A percentile compares a stretch with the other conserved stretches of the same genome.
These are phyloP conservation scores for Spondyliosoma cantharus DNA, from an alignment of 2,797 vertebrate species.

Conservation along the genomic window DNA sequence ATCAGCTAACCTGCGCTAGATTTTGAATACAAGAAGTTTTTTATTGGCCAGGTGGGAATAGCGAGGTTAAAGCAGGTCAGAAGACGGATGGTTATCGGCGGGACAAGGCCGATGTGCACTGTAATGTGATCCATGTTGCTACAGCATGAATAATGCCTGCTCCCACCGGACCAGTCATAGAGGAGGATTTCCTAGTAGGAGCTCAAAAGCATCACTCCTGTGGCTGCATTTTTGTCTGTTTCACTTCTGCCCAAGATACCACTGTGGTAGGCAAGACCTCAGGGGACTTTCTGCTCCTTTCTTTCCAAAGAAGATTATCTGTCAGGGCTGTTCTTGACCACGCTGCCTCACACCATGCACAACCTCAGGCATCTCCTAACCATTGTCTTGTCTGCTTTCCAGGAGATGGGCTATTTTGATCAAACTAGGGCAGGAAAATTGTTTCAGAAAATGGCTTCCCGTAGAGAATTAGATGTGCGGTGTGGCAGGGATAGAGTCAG, in stretches of 20 bases:
- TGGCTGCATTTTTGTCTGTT: slow-evolving; percentile 56
- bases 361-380: slow-evolving; percentile 72
- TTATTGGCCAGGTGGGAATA: slow-evolving; percentile 76
- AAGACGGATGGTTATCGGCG: slow-evolving; percentile 56
- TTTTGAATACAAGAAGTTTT: slow-evolving; percentile 60
- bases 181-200: slow-evolving; percentile 69
- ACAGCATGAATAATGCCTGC: slow-evolving; percentile 48
- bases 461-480: slow-evolving; percentile 57
- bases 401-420: slow-evolving; percentile 76
- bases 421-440: slow-evolving; percentile 56
- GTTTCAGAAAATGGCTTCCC: slow-evolving; percentile 71
- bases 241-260: slow-evolving; percentile 56
- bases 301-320: slow-evolving; percentile 64
- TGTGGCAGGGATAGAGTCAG: slow-evolving; percentile 43
- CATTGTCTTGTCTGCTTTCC: slow-evolving; percentile 63
- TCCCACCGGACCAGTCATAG: slow-evolving; percentile 44
- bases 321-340: slow-evolving; percentile 52
- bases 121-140: slow-evolving; percentile 60
- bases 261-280: slow-evolving; percentile 62
- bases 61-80: slow-evolving; percentile 66
- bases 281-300: slow-evolving; percentile 58
- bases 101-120: slow-evolving; percentile 26
- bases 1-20: slow-evolving; percentile 54
- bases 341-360: slow-evolving; percentile 60
- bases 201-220: slow-evolving; percentile 47